Percentiles rank a stretch among this genome's conserved stretches.
These are phyloP conservation scores for Leguminivora glycinivorella DNA, from an alignment of 1,140 invertebrate species.

Conservation along the genomic window DNA sequence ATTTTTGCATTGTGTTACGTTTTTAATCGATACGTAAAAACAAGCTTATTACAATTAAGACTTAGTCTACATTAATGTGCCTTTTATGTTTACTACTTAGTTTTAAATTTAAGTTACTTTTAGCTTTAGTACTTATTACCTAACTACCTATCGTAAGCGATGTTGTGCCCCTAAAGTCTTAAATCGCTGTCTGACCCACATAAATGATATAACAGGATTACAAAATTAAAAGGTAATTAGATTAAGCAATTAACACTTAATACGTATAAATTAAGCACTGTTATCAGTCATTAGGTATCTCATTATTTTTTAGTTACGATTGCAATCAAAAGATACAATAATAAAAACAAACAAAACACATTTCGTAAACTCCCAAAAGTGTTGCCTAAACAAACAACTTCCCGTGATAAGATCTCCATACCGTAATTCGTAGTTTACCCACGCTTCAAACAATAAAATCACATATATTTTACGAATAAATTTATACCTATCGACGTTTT, in stretches of 20 bases:
- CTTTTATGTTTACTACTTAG: too few species aligned
- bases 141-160: too few species aligned
- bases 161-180: too few species aligned
- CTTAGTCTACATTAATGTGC: too few species aligned
- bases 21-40: too few species aligned
- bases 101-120: too few species aligned
- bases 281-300: neutral
- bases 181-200: neutral
- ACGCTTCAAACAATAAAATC: constrained; percentile 1
- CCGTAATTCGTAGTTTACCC: neutral
- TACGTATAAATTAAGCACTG: neutral
- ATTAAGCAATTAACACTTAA: neutral
- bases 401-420: neutral
- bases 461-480: neutral
- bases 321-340: neutral
- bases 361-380: neutral
- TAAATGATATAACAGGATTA: neutral
- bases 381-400: constrained; percentile 4
- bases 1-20: neutral
- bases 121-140: too few species aligned
- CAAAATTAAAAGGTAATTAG: neutral
- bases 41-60: too few species aligned
- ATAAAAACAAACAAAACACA: neutral
- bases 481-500: constrained; percentile 1
- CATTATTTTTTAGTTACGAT: neutral